Conservation (phyloP, 2,113 vertebrate genomes). For the Xenopus laevis region DNA sequence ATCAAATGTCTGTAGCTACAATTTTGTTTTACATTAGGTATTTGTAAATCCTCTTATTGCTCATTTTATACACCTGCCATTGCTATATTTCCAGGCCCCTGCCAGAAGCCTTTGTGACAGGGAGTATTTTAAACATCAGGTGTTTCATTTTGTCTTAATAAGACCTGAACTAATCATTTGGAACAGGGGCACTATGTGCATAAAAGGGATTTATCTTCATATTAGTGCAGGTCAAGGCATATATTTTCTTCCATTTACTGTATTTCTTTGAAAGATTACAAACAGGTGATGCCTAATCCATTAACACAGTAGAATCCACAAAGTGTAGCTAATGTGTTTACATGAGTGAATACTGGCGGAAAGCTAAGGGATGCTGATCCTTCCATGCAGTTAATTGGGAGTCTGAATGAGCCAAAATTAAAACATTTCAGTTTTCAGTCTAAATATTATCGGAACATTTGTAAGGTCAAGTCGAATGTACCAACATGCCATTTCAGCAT, state of each 20-base stretch:
- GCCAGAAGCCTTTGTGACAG: too few relatives aligned
- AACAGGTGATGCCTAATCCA: slow-evolving; percentile 43
- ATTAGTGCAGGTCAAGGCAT: slow-evolving; percentile 35
- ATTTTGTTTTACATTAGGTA: too few relatives aligned
- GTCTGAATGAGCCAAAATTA: slow-evolving; percentile 23
- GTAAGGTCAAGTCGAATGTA: too few relatives aligned
- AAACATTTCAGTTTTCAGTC: slow-evolving; percentile 13
- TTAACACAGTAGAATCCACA: slow-evolving; percentile 39
- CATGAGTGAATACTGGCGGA: slow-evolving; percentile 28
- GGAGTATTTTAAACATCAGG: slow-evolving; percentile 21
- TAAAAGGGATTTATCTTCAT: slow-evolving; percentile 31
- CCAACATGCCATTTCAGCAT: too few relatives aligned
- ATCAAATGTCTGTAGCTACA: too few relatives aligned
- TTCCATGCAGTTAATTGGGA: slow-evolving; percentile 21
- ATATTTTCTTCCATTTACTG: slow-evolving; percentile 39
- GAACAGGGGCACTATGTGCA: slow-evolving; percentile 10
- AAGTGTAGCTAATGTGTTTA: slow-evolving; percentile 44
- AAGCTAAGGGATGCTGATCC: slow-evolving; percentile 25
- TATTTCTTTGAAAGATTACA: slow-evolving; percentile 43
- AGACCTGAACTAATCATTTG: slow-evolving; percentile 41
- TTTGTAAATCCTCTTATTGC: too few relatives aligned
- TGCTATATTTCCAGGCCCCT: too few relatives aligned
- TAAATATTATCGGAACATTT: not conserved
- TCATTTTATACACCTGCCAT: too few relatives aligned
- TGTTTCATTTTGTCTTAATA: slow-evolving; percentile 30